These are phyloP conservation scores for Syndactyla subalaris DNA, from an alignment of 2,797 vertebrate species.

Conservation along the genomic window DNA sequence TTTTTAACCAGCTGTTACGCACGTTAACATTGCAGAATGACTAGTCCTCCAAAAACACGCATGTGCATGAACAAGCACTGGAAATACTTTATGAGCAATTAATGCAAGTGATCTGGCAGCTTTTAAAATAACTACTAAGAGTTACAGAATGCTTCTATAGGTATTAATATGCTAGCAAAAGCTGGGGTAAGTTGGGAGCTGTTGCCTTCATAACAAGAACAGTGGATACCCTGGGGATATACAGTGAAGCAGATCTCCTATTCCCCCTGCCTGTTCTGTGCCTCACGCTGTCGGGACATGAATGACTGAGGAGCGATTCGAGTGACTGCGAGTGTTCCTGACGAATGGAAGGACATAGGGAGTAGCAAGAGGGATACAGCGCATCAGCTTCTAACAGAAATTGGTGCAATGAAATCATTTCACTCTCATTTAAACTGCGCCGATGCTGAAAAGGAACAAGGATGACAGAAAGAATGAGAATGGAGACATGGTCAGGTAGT, in stretches of 20 bases:
- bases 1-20: not conserved
- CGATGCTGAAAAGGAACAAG: conserved; percentile 55
- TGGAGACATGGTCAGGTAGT: not conserved
- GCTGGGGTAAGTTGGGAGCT: not conserved
- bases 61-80: not conserved
- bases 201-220: conserved; percentile 6
- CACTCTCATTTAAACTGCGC: conserved; percentile 44
- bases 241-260: conserved; percentile 58
- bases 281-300: conserved; percentile 4
- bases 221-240: conserved; percentile 50
- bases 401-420: conserved; percentile 56
- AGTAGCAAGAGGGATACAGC: conserved; percentile 41
- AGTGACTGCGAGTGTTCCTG: conserved; percentile 40
- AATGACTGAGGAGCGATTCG: conserved; percentile 12
- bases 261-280: conserved; percentile 51
- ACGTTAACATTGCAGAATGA: not conserved
- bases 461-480: conserved; percentile 34
- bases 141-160: not conserved
- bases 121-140: conserved; percentile 10
- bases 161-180: conserved; percentile 33
- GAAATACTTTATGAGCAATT: conserved; percentile 7
- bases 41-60: not conserved
- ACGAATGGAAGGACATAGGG: conserved; percentile 22
- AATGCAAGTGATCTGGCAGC: conserved; percentile 17
- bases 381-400: conserved; percentile 65